Conservation (phyloP, 2,797 vertebrate genomes). For the Sitta carolinensis region DNA sequence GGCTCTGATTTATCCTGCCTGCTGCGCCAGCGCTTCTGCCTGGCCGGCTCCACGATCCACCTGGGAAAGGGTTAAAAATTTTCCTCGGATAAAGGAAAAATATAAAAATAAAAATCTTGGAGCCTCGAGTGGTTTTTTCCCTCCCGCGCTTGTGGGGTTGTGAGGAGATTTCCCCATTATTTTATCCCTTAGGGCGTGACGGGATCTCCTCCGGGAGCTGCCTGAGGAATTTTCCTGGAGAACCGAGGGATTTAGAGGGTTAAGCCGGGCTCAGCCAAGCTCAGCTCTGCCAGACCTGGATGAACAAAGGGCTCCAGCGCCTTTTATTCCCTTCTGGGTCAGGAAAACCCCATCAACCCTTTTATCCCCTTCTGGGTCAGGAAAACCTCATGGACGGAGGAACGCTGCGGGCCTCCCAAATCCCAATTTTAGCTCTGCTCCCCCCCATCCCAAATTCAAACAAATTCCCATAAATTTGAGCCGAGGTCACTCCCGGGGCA, state of each 20-base stretch:
- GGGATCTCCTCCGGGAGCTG: not conserved
- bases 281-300: not conserved
- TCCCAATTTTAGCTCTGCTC: not conserved
- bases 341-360: not conserved
- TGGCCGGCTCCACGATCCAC: not conserved
- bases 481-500: too few species aligned
- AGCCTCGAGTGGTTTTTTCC: not conserved
- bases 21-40: not conserved
- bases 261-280: not conserved
- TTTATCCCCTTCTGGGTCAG: not conserved
- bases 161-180: not conserved
- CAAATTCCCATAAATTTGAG: not conserved
- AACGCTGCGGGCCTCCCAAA: not conserved
- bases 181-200: not conserved
- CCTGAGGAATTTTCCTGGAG: not conserved
- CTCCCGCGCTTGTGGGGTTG: not conserved
- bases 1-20: not conserved
- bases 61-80: not conserved
- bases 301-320: not conserved
- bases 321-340: not conserved
- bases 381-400: not conserved
- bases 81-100: not conserved
- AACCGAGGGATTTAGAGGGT: not conserved
- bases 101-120: not conserved
- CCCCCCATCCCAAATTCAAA: not conserved